A percentile compares a stretch with the other conserved stretches of the same genome.
Conservation (phyloP, 2,888 invertebrate species). For the Ellobium chinense region DNA sequence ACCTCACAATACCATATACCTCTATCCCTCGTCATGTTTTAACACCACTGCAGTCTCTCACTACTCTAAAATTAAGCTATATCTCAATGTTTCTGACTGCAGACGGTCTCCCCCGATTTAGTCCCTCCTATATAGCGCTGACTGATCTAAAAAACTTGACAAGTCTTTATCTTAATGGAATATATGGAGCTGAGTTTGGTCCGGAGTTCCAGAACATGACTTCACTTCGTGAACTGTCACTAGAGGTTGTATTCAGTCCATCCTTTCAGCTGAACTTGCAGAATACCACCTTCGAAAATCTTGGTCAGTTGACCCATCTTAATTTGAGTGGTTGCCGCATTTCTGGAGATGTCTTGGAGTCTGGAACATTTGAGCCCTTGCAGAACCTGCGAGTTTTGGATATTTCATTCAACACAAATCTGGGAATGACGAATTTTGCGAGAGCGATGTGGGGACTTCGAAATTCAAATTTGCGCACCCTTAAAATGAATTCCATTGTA, state of each 20-base stretch:
- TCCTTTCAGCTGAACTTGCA: no score
- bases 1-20: background rate
- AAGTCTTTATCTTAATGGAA: background rate
- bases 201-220: slow-evolving; percentile 6
- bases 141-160: background rate
- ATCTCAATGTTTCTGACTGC: no score
- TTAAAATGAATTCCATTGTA: background rate
- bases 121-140: background rate
- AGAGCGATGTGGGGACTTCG: background rate
- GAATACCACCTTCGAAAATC: background rate
- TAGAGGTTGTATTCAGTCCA: no score
- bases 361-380: background rate
- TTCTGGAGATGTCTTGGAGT: background rate
- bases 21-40: background rate
- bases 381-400: background rate
- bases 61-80: background rate
- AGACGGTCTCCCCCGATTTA: no score
- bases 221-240: background rate
- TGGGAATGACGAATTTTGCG: background rate
- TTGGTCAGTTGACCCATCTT: background rate
- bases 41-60: background rate
- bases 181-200: background rate
- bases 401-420: background rate
- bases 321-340: background rate
- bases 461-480: background rate